Conservation (phyloP, 2,888 invertebrate species). For the Microctonus hyperodae region DNA sequence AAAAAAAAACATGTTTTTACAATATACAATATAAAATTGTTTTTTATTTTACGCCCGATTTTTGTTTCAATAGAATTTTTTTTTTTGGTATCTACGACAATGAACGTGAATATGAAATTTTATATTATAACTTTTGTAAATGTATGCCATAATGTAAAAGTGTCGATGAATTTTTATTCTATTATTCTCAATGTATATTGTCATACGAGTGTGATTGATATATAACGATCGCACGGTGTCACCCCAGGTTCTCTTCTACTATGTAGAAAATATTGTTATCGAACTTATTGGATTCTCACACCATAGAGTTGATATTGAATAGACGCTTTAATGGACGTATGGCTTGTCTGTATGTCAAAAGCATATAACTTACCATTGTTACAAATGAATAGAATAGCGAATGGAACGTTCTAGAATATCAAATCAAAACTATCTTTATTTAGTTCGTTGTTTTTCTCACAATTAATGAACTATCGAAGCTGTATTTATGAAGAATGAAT, state of each 20-base stretch:
- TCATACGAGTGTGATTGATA: background rate
- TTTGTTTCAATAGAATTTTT: no score
- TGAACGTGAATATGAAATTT: background rate
- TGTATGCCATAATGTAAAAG: background rate
- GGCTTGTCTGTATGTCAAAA: background rate
- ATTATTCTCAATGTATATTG: background rate
- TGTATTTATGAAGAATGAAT: background rate
- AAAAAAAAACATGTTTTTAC: background rate
- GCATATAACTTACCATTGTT: background rate
- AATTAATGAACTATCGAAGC: background rate
- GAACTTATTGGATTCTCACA: conserved; percentile 18
- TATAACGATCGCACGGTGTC: background rate
- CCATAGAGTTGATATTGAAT: background rate
- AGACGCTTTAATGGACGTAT: background rate
- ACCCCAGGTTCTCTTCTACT: background rate
- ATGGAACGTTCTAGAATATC: background rate
- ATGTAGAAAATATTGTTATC: conserved; percentile 13
- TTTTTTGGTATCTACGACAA: background rate
- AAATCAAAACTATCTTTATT: background rate
- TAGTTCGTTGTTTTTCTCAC: background rate
- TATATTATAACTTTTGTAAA: background rate
- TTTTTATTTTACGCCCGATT: background rate
- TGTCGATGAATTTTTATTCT: conserved; percentile 3
- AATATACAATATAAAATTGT: background rate
- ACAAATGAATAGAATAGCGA: background rate